A percentile compares a stretch with the other conserved stretches of the same genome.
phyloP scores from a whole-genome alignment of 37 sponge, comb jelly and placozoan species.

The Bolinopsis microptera region DNA sequence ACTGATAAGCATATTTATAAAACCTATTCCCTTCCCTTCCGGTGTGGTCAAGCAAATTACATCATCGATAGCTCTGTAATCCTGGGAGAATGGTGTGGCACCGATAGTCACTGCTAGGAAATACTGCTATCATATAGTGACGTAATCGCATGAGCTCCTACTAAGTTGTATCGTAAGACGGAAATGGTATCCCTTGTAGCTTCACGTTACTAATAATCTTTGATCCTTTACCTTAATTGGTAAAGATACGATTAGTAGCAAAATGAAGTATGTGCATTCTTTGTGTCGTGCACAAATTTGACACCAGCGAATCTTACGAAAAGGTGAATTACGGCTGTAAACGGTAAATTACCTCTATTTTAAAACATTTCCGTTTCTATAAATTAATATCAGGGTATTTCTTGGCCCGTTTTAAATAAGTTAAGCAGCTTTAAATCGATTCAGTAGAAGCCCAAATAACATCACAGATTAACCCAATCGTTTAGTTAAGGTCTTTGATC shows the following conservation, averaged over 20 bases:
- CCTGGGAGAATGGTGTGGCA: not conserved
- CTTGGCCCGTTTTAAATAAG: not conserved
- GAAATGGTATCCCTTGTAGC: not conserved
- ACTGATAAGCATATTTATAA: not conserved
- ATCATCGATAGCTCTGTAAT: not conserved
- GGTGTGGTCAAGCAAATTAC: not conserved
- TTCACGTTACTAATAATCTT: not conserved
- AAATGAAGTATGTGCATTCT: too few species aligned
- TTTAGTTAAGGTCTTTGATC: not conserved
- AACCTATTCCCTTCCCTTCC: not conserved
- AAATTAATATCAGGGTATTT: not conserved
- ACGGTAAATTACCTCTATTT: too few species aligned
- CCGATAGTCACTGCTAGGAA: not conserved
- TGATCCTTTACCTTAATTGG: not conserved
- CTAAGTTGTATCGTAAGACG: not conserved
- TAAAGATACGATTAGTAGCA: not conserved
- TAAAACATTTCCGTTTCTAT: not conserved
- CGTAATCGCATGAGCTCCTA: not conserved
- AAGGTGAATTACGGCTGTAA: too few species aligned
- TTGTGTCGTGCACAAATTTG: too few species aligned
- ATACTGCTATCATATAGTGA: not conserved
- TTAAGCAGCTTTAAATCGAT: not conserved
- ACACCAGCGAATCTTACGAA: too few species aligned
- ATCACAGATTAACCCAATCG: not conserved
- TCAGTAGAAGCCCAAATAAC: not conserved